phyloP scores from a whole-genome alignment of 2,113 vertebrate species.

The Odontophorus gujanensis region DNA sequence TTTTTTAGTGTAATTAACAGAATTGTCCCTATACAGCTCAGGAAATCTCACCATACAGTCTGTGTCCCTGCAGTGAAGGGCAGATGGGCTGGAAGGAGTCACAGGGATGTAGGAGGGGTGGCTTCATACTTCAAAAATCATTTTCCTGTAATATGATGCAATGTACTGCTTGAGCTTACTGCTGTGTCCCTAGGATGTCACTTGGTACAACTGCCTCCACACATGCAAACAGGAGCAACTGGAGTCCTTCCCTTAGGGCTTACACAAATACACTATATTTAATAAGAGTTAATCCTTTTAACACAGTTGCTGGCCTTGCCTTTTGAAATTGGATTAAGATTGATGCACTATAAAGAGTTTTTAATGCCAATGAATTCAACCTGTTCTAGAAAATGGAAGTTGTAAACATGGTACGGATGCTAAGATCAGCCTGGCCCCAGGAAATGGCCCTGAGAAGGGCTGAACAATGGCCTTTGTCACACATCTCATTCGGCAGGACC shows the following conservation, averaged over 20 bases:
- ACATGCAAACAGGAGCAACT: slow-evolving; percentile 44
- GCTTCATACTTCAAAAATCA: background rate
- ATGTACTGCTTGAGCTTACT: background rate
- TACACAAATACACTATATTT: slow-evolving; percentile 70
- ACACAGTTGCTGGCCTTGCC: slow-evolving; percentile 68
- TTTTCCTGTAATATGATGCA: slow-evolving; percentile 6
- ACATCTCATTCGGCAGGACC: background rate
- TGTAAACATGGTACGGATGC: slow-evolving; percentile 35
- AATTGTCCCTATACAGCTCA: background rate
- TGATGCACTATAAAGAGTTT: slow-evolving; percentile 65
- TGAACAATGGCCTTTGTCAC: slow-evolving; percentile 57
- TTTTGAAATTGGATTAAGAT: slow-evolving; percentile 73
- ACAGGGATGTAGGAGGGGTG: accelerated
- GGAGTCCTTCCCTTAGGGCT: slow-evolving; percentile 59
- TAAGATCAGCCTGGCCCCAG: slow-evolving; percentile 25
- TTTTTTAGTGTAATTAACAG: background rate
- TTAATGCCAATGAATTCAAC: slow-evolving; percentile 67
- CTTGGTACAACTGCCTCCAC: slow-evolving; percentile 15
- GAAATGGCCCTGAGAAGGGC: slow-evolving; percentile 17
- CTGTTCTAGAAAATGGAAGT: slow-evolving; percentile 62
- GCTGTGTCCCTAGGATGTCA: slow-evolving; percentile 29
- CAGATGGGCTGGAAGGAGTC: background rate
- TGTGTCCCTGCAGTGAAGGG: background rate
- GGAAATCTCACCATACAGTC: background rate
- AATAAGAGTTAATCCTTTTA: slow-evolving; percentile 74